phyloP scores from a whole-genome alignment of 2,113 vertebrate genomes.

The Megaptera novaeangliae region DNA sequence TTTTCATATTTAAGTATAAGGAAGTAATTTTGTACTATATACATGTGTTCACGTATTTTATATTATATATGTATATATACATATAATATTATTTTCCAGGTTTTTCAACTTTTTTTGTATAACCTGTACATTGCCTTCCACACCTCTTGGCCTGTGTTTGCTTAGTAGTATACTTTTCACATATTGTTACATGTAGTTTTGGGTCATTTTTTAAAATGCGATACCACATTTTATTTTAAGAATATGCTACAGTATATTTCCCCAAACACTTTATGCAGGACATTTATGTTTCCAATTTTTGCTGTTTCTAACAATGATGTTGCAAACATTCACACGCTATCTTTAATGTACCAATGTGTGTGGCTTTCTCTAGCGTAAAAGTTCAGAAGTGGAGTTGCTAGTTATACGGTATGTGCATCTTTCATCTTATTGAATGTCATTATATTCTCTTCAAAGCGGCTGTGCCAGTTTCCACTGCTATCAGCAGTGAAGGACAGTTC shows the following conservation, averaged over 20 bases:
- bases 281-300: neutral
- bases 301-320: neutral
- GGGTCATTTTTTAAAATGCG: neutral
- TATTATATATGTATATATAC: neutral
- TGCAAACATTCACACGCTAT: fast-evolving
- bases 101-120: neutral
- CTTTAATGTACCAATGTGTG: neutral
- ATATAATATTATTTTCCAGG: neutral
- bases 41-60: neutral
- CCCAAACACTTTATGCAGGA: neutral
- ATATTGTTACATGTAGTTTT: neutral
- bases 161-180: neutral
- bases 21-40: neutral
- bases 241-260: neutral
- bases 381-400: neutral
- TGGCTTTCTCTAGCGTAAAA: neutral
- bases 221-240: neutral
- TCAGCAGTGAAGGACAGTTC: neutral
- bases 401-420: neutral
- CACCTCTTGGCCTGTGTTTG: neutral
- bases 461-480: neutral
- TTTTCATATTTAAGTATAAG: neutral
- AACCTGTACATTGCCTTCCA: neutral
- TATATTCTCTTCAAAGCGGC: neutral
- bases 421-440: neutral